Conservation (phyloP, 2,888 invertebrate genomes). For the Hypercompe scribonia region DNA sequence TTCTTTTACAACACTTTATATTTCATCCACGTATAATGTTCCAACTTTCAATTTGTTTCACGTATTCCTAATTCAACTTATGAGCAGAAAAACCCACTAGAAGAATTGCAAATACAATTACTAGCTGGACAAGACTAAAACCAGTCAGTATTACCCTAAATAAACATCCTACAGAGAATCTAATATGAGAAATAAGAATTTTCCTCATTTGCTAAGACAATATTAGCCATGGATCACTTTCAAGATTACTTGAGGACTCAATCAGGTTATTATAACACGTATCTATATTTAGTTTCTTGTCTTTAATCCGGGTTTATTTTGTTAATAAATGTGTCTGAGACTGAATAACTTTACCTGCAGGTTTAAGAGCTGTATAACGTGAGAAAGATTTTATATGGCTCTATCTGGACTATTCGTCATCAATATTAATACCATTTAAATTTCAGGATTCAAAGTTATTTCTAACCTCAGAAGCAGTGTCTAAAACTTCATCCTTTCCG, state of each 20-base stretch:
- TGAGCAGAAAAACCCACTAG: neutral
- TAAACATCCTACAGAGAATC: conserved; percentile 36
- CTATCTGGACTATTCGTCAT: no score
- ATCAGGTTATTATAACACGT: neutral
- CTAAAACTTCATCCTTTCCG: no score
- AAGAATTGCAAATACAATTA: conserved; percentile 20
- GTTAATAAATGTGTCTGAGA: neutral
- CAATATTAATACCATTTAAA: no score
- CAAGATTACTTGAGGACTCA: neutral
- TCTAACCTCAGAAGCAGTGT: no score
- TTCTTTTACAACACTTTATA: no score
- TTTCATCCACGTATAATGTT: no score
- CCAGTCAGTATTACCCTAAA: conserved; percentile 31
- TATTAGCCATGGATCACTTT: conserved; percentile 22
- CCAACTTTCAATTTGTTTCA: no score
- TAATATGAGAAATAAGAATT: conserved; percentile 39
- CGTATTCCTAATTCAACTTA: neutral
- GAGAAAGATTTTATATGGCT: no score
- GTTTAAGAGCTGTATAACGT: neutral
- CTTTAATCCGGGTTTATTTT: neutral
- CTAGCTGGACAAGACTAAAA: conserved; percentile 25
- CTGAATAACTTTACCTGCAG: neutral
- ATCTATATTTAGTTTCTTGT: neutral
- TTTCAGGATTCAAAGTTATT: no score
- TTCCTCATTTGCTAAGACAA: conserved; percentile 32